Evolutionary conservation across 2,797 vertebrate species (phyloP).

Genomic region (Zalophus californianus): DNA sequence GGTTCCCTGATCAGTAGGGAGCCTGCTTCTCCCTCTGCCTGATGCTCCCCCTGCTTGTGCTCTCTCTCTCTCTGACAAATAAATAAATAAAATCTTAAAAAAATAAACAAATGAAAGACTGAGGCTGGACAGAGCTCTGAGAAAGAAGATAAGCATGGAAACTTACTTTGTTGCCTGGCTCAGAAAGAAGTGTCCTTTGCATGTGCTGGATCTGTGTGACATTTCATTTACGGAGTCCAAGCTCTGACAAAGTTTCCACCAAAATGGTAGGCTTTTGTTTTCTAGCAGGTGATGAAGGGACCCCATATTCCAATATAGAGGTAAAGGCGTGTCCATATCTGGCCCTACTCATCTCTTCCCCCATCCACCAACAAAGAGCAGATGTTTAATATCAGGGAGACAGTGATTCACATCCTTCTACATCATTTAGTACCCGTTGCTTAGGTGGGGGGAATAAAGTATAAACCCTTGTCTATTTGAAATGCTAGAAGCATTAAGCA

Average conservation of each 20-base stretch:
- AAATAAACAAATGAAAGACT: no score
- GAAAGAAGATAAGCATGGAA: neutral
- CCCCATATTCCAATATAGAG: neutral
- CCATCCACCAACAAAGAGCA: neutral
- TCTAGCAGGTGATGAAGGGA: neutral
- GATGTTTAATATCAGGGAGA: neutral
- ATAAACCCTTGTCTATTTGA: neutral
- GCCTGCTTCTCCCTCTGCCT: no score
- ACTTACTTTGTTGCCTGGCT: neutral
- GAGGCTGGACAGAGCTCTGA: neutral
- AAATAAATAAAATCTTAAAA: no score
- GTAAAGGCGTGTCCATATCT: neutral
- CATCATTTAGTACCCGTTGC: fast-evolving
- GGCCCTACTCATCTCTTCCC: neutral
- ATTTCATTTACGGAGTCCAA: neutral
- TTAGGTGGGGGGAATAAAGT: neutral
- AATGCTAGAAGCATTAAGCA: neutral
- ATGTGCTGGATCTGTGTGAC: no score
- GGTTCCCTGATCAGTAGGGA: no score
- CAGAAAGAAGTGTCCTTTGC: neutral
- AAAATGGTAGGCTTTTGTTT: neutral
- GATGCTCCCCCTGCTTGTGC: no score
- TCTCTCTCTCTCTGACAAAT: no score
- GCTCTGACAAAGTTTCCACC: neutral
- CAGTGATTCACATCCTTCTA: neutral